These are phyloP conservation scores for Stenotaenia linearis DNA, from an alignment of 2,888 invertebrate species.

Conservation along the genomic window DNA sequence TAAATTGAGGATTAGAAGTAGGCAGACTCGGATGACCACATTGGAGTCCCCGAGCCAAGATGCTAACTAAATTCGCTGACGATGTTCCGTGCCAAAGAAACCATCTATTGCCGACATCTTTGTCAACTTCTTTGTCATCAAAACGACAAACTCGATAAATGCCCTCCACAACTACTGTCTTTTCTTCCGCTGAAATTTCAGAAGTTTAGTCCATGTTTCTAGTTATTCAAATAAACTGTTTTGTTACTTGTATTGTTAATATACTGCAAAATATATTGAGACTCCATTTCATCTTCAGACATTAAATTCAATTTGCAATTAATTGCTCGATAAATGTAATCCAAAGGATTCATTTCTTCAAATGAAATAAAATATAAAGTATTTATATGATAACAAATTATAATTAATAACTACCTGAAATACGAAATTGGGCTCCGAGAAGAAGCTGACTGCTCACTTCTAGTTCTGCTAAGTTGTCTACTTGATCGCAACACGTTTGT, in stretches of 20 bases:
- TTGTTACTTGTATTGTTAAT: constrained; percentile 47
- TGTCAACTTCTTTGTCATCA: constrained; percentile 36
- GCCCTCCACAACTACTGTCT: constrained; percentile 37
- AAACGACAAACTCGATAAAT: constrained; percentile 40
- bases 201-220: background rate
- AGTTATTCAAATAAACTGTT: no score
- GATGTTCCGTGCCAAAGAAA: constrained; percentile 53
- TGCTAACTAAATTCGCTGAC: constrained; percentile 51
- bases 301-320: constrained; percentile 47
- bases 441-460: constrained; percentile 47
- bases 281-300: constrained; percentile 46
- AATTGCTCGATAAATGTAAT: constrained; percentile 50
- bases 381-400: background rate
- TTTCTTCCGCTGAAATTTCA: background rate
- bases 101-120: constrained; percentile 40
- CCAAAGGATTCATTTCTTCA: constrained; percentile 48
- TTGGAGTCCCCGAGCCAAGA: constrained; percentile 50
- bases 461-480: constrained; percentile 47
- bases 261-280: constrained; percentile 52
- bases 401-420: constrained; percentile 41
- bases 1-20: constrained; percentile 27
- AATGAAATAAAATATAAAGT: background rate
- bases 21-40: constrained; percentile 41
- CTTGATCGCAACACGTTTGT: constrained; percentile 43
- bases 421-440: constrained; percentile 45